A percentile compares a stretch with the other conserved stretches of the same genome.
Conservation (phyloP, 1,140 invertebrate genomes). For the Dysdera silvatica region DNA sequence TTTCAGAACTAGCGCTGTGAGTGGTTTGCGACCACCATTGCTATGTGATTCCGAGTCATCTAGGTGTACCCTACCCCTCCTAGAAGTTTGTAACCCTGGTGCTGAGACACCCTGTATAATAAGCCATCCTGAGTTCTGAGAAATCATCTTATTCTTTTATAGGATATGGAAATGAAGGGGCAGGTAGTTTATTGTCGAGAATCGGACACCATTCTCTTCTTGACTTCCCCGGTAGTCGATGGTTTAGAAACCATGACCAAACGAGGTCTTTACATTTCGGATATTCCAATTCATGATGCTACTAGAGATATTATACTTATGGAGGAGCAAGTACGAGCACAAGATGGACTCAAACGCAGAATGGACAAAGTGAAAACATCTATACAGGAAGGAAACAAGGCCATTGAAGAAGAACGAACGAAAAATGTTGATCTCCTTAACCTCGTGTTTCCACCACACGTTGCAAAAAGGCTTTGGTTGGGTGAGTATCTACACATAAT, state of each 20-base stretch:
- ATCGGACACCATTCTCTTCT: conserved; percentile 78
- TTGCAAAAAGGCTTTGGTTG: conserved; percentile 81
- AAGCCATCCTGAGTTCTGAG: no score
- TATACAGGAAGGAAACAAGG: conserved; percentile 81
- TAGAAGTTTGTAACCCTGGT: no score
- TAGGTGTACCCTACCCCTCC: no score
- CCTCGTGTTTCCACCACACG: conserved; percentile 86
- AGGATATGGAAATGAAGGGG: conserved; percentile 85
- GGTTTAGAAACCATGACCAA: conserved; percentile 83
- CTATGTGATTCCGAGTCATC: no score
- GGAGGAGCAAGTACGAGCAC: conserved; percentile 83
- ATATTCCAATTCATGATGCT: conserved; percentile 90
- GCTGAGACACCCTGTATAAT: no score
- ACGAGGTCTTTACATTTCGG: conserved; percentile 85
- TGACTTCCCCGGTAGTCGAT: conserved; percentile 85
- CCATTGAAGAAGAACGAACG: conserved; percentile 81
- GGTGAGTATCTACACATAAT: no score
- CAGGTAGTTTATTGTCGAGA: conserved; percentile 89
- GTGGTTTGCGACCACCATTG: no score
- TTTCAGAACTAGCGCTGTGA: no score
- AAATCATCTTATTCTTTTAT: no score
- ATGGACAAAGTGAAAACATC: conserved; percentile 91
- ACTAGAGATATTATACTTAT: conserved; percentile 83
- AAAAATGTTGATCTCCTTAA: conserved; percentile 89
- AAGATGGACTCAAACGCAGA: conserved; percentile 80